Percentiles rank a stretch among this genome's conserved stretches.
phyloP scores from a whole-genome alignment of 2,797 vertebrate genomes.

The Bovichtus variegatus region DNA sequence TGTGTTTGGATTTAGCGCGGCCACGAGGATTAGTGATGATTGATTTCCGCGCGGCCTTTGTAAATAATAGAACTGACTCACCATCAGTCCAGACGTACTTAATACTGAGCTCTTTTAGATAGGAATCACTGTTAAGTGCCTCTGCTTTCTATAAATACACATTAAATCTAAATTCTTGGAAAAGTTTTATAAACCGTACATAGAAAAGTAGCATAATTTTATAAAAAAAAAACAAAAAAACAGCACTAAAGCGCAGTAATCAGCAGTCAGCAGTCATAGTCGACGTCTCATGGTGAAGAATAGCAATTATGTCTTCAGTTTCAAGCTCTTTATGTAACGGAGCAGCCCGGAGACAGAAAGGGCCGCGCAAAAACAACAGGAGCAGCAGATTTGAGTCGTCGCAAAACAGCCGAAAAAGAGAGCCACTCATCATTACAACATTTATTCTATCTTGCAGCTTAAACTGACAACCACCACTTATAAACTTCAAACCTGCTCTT shows the following conservation, averaged over 20 bases:
- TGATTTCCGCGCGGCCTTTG: not conserved
- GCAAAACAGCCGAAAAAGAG: conserved; percentile 39
- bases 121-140: not conserved
- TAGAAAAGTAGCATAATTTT: not conserved
- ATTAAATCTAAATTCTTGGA: not conserved
- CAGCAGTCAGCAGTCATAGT: not conserved
- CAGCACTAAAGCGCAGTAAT: not conserved
- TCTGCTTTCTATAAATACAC: not conserved
- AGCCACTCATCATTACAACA: conserved; percentile 65
- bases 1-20: not conserved
- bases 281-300: not conserved
- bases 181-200: not conserved
- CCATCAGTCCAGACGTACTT: not conserved
- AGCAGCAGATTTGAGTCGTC: conserved; percentile 51
- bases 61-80: not conserved
- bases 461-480: conserved; percentile 77
- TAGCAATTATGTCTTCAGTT: conserved; percentile 4
- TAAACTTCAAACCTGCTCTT: conserved; percentile 63
- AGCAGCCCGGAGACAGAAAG: conserved; percentile 39
- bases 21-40: not conserved
- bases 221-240: no score
- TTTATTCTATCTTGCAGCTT: conserved; percentile 62
- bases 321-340: conserved; percentile 9
- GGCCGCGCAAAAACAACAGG: conserved; percentile 2
- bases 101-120: not conserved